Percentiles rank a stretch among this genome's conserved stretches.
Conservation (phyloP, 1,140 invertebrate species). For the Zaprionus davidi region DNA sequence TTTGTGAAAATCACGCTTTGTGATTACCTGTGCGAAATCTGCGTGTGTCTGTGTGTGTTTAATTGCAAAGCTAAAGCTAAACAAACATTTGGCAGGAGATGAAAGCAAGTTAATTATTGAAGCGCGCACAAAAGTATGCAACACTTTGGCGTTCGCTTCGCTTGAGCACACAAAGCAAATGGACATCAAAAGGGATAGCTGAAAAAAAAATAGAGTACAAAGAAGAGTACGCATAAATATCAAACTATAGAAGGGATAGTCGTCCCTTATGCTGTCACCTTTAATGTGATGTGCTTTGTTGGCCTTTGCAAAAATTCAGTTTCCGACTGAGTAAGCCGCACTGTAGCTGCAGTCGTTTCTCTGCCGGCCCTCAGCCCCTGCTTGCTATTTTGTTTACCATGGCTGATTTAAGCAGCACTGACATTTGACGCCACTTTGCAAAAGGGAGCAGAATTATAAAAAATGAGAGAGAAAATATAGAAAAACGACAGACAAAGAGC, state of each 20-base stretch:
- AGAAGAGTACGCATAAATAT: not conserved
- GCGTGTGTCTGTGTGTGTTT: not conserved
- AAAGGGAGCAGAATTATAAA: constrained; percentile 28
- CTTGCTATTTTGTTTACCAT: constrained; percentile 42
- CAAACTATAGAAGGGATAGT: not conserved
- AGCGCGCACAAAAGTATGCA: constrained; percentile 4
- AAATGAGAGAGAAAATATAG: constrained; percentile 33
- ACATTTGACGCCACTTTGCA: constrained; percentile 80
- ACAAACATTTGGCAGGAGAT: constrained; percentile 3
- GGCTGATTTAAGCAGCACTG: constrained; percentile 74
- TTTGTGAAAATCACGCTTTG: constrained; percentile 25
- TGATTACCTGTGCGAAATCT: constrained; percentile 29
- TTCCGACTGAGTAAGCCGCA: constrained; percentile 58
- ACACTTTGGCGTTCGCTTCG: not conserved
- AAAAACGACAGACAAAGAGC: constrained; percentile 39
- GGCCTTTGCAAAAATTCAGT: constrained; percentile 63
- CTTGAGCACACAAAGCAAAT: not conserved
- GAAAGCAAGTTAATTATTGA: constrained; percentile 7
- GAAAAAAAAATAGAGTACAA: not conserved
- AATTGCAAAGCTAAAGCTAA: constrained; percentile 34
- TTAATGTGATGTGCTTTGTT: constrained; percentile 78
- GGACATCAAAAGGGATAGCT: not conserved
- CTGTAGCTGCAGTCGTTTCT: constrained; percentile 20
- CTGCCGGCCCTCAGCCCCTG: no score
- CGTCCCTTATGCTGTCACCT: constrained; percentile 44